These are phyloP conservation scores for Cyphomyrus plagiostoma DNA, from an alignment of 2,113 vertebrate species.

Conservation along the genomic window DNA sequence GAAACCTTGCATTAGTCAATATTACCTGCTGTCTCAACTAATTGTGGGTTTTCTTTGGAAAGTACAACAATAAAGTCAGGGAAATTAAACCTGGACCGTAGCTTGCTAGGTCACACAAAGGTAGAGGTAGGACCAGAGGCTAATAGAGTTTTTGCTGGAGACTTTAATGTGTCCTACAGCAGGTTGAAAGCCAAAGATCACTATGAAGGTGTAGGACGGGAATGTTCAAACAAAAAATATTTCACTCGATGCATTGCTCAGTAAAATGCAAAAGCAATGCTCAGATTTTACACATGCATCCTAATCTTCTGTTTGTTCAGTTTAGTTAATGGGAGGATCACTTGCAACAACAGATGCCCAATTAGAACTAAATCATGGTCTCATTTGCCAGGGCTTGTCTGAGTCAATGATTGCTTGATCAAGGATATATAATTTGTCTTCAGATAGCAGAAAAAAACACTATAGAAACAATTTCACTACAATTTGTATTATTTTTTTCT, in stretches of 20 bases:
- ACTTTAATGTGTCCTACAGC: not conserved
- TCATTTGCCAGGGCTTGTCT: conserved; percentile 29
- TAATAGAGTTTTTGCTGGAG: not conserved
- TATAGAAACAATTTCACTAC: conserved; percentile 22
- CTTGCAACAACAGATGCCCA: conserved; percentile 27
- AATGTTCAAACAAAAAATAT: not conserved
- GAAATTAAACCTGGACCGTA: not conserved
- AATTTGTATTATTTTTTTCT: conserved; percentile 7
- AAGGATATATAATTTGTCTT: conserved; percentile 7
- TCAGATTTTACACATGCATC: not conserved
- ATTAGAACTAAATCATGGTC: conserved; percentile 28
- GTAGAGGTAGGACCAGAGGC: not conserved
- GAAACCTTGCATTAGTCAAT: not conserved
- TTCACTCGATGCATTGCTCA: not conserved
- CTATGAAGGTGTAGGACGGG: not conserved
- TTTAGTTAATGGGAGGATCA: conserved; percentile 5
- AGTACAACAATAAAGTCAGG: not conserved
- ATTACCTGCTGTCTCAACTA: not conserved
- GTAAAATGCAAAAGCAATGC: not conserved
- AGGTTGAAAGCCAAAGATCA: not conserved
- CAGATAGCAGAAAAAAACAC: not conserved
- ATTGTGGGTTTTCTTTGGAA: not conserved
- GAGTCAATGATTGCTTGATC: conserved; percentile 9
- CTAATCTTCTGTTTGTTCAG: not conserved
- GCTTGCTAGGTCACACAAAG: not conserved